phyloP scores from a whole-genome alignment of 2,797 vertebrate genomes.

The Furcifer pardalis region DNA sequence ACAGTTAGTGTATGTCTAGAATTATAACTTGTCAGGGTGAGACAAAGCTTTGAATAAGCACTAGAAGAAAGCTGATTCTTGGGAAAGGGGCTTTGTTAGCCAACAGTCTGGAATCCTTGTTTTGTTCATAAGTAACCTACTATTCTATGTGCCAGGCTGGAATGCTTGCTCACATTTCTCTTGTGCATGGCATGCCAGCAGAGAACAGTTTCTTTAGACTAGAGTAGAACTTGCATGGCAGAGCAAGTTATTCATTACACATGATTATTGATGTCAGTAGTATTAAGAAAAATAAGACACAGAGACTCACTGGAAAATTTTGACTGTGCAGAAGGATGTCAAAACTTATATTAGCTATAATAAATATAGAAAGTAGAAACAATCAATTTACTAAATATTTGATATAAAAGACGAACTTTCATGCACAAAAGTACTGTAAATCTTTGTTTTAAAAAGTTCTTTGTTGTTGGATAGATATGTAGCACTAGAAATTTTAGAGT shows the following conservation, averaged over 20 bases:
- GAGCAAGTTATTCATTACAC: too few relatives aligned
- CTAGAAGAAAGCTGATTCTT: neutral
- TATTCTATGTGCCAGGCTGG: neutral
- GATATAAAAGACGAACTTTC: neutral
- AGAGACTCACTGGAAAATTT: too few relatives aligned
- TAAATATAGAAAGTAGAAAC: neutral
- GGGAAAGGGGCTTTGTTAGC: neutral
- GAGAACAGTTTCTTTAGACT: too few relatives aligned
- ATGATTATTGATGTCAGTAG: too few relatives aligned
- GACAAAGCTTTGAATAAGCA: too few relatives aligned
- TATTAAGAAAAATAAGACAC: neutral
- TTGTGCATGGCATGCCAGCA: too few relatives aligned
- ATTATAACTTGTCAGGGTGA: too few relatives aligned
- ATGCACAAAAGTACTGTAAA: neutral
- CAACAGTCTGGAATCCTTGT: neutral
- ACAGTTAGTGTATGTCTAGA: neutral
- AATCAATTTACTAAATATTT: neutral
- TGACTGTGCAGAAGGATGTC: too few relatives aligned
- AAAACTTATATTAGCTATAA: neutral
- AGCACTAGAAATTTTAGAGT: neutral
- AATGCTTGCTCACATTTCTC: neutral
- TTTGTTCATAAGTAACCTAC: neutral
- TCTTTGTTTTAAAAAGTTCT: neutral
- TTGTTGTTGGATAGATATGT: neutral
- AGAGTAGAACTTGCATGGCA: neutral